Base-by-base conservation (phyloP, 1,140 invertebrate species). In the Drosophila eugracilis region DNA sequence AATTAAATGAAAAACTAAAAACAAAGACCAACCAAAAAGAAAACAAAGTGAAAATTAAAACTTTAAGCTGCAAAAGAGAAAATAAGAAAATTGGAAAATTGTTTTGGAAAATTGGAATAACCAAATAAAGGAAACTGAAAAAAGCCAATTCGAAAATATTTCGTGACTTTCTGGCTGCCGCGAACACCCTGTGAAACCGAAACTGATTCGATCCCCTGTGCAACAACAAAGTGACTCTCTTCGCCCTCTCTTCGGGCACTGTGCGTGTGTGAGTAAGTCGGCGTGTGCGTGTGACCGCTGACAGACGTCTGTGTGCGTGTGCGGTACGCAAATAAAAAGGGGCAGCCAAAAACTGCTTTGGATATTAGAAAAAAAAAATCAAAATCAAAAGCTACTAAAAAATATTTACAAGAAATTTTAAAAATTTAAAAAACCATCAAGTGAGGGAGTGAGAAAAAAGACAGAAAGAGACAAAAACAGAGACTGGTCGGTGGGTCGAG, bases 81-180 rank as follows among this genome's bases (percentile, higher is more conserved):
- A 28, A 45, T 45, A 19, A 9, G 14, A 22, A 47, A 47, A 24
- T 32, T 19, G n/a, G 24, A 45, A 32, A 4, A 60, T n/a, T n/a
- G 30, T 34, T 48, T 28, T 48, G 12, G 39, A 49, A 44, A 60
- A 45, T 45, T 26, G 42, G 7, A 45, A 14, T 19, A 22, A 34
- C 1, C 24, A 10, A 19, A 6, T 5, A 30, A n/a, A n/a, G n/a
- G n/a, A 19, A 58, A 48, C 4, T 42, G 3, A 45, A 41, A 57
- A 62, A 54, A 42, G 12, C 59, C 69, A 83, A 83, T 83, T 83
- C 55, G 80, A 84, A 80, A 75, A 85, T 54, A 75, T 55, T 71
- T 50, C 47, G 48, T 52, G 34, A 52, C 52, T 34, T 63, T 52
- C 48, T 19, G 48, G 26, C 15, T 21, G 71, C 76, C 44, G 19